These are phyloP conservation scores for Falco novaeseelandiae DNA, from an alignment of 2,797 vertebrate species.

Conservation along the genomic window DNA sequence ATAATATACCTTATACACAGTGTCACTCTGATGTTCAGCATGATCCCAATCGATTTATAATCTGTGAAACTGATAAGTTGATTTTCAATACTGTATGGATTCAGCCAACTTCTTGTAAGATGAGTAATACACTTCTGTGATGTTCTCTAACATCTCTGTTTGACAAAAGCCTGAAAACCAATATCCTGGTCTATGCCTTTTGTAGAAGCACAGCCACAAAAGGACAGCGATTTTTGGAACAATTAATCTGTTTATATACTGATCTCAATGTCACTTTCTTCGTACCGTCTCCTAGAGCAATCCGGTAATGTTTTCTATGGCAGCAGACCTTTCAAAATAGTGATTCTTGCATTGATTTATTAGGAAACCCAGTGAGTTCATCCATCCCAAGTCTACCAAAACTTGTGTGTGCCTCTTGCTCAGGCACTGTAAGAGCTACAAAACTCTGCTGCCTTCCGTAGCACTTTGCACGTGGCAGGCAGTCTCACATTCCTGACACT, in stretches of 20 bases:
- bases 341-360: not conserved
- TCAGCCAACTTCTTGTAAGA: not conserved
- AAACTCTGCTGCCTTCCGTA: not conserved
- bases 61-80: constrained; percentile 4
- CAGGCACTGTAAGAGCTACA: not conserved
- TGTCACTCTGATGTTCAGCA: not conserved
- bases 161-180: not conserved
- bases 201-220: not conserved
- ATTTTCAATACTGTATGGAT: not conserved
- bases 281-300: not conserved
- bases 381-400: not conserved
- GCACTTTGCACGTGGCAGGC: fast-evolving
- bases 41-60: not conserved
- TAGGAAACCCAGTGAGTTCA: not conserved
- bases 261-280: not conserved
- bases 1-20: not conserved
- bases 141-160: not conserved
- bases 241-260: not conserved
- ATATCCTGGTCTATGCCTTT: not conserved
- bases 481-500: not conserved
- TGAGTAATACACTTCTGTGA: not conserved
- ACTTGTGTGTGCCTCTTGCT: not conserved
- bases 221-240: not conserved
- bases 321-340: not conserved
- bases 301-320: not conserved